A percentile compares a stretch with the other conserved stretches of the same genome.
Conservation (phyloP, 2,888 invertebrate genomes). For the Epistrophe grossulariae region DNA sequence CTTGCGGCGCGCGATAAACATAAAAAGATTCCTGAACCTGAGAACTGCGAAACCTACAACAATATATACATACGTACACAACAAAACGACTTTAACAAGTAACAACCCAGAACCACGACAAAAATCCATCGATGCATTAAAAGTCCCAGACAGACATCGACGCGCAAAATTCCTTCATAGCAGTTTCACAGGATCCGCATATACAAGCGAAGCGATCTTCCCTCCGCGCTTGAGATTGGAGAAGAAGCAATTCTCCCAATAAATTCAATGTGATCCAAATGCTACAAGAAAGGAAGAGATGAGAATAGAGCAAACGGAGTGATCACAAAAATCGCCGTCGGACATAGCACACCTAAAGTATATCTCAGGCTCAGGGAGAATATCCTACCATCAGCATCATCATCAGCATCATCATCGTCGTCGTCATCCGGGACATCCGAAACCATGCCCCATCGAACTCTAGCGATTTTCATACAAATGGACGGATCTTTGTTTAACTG, state of each 20-base stretch:
- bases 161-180: conserved; percentile 70
- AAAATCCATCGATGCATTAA: conserved; percentile 74
- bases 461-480: conserved; percentile 67
- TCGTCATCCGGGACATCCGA: conserved; percentile 54
- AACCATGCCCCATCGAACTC: conserved; percentile 71
- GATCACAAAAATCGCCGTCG: conserved; percentile 70
- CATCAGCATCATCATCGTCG: conserved; percentile 46
- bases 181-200: conserved; percentile 43
- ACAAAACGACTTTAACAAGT: conserved; percentile 22
- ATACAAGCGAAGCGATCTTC: background rate
- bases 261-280: conserved; percentile 71
- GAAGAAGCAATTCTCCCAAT: conserved; percentile 56
- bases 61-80: background rate
- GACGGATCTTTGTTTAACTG: conserved; percentile 45
- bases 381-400: conserved; percentile 53
- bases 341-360: conserved; percentile 58
- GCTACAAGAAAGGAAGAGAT: conserved; percentile 55
- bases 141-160: conserved; percentile 71
- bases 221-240: background rate
- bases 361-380: background rate
- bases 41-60: conserved; percentile 48
- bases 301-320: conserved; percentile 49
- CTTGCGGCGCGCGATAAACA: conserved; percentile 59
- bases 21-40: conserved; percentile 61
- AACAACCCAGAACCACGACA: conserved; percentile 59